A percentile compares a stretch with the other conserved stretches of the same genome.
Evolutionary conservation across 2,888 invertebrate species (phyloP).

Genomic region (Orthosia cruda): DNA sequence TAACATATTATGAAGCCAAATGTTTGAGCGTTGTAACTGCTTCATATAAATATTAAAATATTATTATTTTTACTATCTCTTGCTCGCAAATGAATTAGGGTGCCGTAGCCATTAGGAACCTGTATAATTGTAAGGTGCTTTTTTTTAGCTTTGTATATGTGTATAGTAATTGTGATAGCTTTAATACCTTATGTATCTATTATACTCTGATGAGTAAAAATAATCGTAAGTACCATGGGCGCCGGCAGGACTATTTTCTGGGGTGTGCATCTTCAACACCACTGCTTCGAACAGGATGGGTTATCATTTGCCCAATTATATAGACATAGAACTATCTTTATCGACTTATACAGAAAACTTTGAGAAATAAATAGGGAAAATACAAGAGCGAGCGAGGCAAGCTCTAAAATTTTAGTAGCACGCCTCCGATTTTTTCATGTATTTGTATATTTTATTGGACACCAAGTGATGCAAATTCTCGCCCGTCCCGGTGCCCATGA

Average conservation of each 20-base stretch:
- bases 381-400: too few species aligned
- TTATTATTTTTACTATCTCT: constrained; percentile 36
- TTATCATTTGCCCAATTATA: too few species aligned
- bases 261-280: too few species aligned
- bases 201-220: constrained; percentile 30
- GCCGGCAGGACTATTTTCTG: too few species aligned
- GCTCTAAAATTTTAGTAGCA: too few species aligned
- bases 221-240: constrained; percentile 10
- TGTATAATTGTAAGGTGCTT: constrained; percentile 15
- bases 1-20: constrained; percentile 54
- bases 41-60: constrained; percentile 33
- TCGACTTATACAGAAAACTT: too few species aligned
- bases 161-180: constrained; percentile 15
- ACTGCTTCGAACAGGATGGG: too few species aligned
- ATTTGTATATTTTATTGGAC: too few species aligned
- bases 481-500: neutral
- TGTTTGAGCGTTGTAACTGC: constrained; percentile 45
- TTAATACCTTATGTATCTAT: constrained; percentile 13
- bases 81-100: constrained; percentile 38
- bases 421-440: too few species aligned
- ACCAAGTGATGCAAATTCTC: too few species aligned
- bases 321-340: too few species aligned
- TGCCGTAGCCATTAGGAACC: constrained; percentile 45
- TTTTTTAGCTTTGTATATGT: constrained; percentile 1
- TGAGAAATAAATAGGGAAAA: too few species aligned